Evolutionary conservation across 2,888 invertebrate species (phyloP), one percentile per base, ranked within the genome.

Genomic region (Dusona sp.): DNA sequence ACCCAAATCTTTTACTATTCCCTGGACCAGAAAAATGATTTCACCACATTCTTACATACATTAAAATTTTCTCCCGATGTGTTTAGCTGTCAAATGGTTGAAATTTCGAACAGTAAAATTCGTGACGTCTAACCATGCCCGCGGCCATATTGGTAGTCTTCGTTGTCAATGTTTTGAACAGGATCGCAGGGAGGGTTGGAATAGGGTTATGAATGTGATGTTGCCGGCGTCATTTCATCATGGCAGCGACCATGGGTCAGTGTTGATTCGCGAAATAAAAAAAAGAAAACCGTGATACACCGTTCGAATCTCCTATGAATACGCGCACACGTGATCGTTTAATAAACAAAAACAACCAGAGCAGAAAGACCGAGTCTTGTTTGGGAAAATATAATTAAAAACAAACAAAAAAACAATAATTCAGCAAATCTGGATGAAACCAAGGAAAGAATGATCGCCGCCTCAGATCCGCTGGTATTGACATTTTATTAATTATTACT

Each of bases 391-490:
- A 61, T 19, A 73, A 74, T 54, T 38, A 79, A 54, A 33, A 67
- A 74, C 25, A 51, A n/a, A n/a, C n/a, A 65, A n/a, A 13, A 72
- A 68, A 80, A 86, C 77, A 88, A 90, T 87, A 92, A 93, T 90
- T 91, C 94, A 92, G 96, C 97, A 97, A 98, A 97, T 97, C 98
- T 98, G 98, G 98, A 98, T 97, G 97, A 97, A 95, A 96, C 96
- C 95, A 96, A 95, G 95, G 96, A 96, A 95, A 96, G 94, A 95
- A 98, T 98, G 97, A 98, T 98, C 95, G 97, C 98, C 96, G 98
- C 98, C 95, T 97, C 97, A 95, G 97, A 98, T 95, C 98, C 98
- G 95, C 96, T 97, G 97, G 97, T 97, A 95, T 92, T 92, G 85
- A 51, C 36, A 22, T 33, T 73, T 54, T 13, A 29, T 54, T 54